These are phyloP conservation scores for Ectemnius cavifrons DNA, from an alignment of 2,888 invertebrate species.

Conservation along the genomic window DNA sequence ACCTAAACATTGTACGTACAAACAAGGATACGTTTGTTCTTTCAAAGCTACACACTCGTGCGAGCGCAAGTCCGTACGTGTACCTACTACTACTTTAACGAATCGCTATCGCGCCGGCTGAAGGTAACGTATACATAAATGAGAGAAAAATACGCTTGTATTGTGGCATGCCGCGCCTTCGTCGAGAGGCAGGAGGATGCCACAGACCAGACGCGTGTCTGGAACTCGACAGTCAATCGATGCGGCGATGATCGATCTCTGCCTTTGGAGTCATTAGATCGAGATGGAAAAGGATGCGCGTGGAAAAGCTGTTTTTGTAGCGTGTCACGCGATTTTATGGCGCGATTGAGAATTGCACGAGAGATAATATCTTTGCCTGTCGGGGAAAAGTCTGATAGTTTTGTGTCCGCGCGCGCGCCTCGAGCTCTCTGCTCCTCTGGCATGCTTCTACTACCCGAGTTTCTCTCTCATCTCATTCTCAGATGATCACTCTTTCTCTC, in stretches of 20 bases:
- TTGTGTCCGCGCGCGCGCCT: constrained; percentile 20
- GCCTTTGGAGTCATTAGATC: too few relatives aligned
- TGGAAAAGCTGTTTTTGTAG: too few relatives aligned
- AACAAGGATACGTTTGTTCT: constrained; percentile 36
- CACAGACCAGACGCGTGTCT: constrained; percentile 36
- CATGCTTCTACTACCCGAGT: constrained; percentile 34
- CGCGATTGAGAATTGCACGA: too few relatives aligned
- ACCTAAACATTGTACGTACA: constrained; percentile 42
- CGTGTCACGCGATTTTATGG: too few relatives aligned
- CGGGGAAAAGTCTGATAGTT: not conserved
- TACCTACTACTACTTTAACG: constrained; percentile 53
- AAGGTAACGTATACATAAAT: constrained; percentile 73
- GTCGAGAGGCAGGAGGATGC: constrained; percentile 51
- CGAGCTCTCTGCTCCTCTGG: constrained; percentile 38
- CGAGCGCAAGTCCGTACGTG: constrained; percentile 56
- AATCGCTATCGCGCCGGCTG: constrained; percentile 60
- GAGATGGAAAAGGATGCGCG: too few relatives aligned
- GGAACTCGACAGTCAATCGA: constrained; percentile 12
- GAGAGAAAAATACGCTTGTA: constrained; percentile 36
- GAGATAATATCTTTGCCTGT: too few relatives aligned
- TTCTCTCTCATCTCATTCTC: constrained; percentile 1
- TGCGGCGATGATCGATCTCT: too few relatives aligned
- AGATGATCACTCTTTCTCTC: not conserved
- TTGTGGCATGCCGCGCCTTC: constrained; percentile 48
- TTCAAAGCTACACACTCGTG: constrained; percentile 59